Evolutionary conservation across 2,113 vertebrate species (phyloP).

Genomic region (Melanerpes formicivorus): DNA sequence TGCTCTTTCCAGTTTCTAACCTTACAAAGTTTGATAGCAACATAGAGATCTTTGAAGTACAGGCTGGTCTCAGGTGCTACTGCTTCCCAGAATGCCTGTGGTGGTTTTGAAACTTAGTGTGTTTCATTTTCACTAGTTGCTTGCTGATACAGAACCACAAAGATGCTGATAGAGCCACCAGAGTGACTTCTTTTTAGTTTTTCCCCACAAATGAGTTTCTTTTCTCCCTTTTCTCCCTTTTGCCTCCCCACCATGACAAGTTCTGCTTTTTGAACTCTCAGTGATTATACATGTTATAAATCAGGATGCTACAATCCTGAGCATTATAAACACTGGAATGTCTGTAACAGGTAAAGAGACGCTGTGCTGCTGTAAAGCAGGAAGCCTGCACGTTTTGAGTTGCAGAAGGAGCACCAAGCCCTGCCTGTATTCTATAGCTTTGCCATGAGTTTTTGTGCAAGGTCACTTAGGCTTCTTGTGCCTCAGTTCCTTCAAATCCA

Average conservation of each 20-base stretch:
- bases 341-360: neutral
- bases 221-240: neutral
- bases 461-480: neutral
- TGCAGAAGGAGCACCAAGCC: neutral
- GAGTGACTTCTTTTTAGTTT: neutral
- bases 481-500: neutral
- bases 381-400: neutral
- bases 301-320: neutral
- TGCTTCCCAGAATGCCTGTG: neutral
- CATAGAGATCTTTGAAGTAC: neutral
- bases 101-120: conserved; percentile 35
- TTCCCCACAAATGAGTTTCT: neutral
- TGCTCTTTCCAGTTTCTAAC: neutral
- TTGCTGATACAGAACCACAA: conserved; percentile 1
- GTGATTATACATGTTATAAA: neutral
- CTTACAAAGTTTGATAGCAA: neutral
- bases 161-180: neutral
- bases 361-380: neutral
- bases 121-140: conserved; percentile 20
- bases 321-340: neutral
- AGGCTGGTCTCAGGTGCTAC: neutral
- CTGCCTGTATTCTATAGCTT: neutral
- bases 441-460: neutral
- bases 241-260: neutral
- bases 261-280: neutral